Percentiles rank a stretch among this genome's conserved stretches.
Evolutionary conservation across 2,113 vertebrate genomes (phyloP).

Genomic region (Gorsachius goisagi): DNA sequence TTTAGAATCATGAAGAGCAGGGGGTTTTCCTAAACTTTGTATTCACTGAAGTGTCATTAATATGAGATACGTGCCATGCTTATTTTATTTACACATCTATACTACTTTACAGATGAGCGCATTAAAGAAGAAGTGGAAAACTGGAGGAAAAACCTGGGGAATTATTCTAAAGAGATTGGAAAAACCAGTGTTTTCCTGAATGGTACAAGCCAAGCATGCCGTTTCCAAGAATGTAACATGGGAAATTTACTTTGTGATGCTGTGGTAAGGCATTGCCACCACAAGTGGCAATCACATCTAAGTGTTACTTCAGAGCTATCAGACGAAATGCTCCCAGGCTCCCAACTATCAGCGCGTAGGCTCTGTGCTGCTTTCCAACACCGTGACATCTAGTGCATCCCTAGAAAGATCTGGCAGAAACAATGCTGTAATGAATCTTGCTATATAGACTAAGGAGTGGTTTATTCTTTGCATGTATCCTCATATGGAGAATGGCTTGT

Average conservation of each 20-base stretch:
- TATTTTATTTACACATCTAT: neutral
- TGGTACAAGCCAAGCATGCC: conserved; percentile 82
- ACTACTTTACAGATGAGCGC: conserved; percentile 69
- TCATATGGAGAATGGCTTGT: neutral
- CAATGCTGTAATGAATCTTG: neutral
- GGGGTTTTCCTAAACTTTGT: neutral
- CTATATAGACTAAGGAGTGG: neutral
- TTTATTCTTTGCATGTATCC: neutral
- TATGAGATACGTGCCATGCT: neutral
- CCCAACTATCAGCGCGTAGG: accelerated
- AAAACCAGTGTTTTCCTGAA: conserved; percentile 88
- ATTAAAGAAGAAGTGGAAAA: conserved; percentile 81
- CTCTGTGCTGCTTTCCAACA: neutral
- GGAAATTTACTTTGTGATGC: conserved; percentile 95
- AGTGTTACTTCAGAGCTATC: neutral
- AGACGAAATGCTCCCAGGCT: neutral
- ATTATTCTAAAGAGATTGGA: conserved; percentile 81
- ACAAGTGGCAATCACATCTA: neutral
- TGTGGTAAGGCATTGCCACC: conserved; percentile 74
- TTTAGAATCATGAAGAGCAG: neutral
- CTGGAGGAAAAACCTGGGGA: conserved; percentile 81
- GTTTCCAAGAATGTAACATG: conserved; percentile 90
- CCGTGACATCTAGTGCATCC: neutral
- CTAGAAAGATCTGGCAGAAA: neutral
- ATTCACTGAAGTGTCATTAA: neutral